Evolutionary conservation across 2,797 vertebrate genomes (phyloP), one percentile per base, ranked within the genome.

Genomic region (Platyrinchus mystaceus): DNA sequence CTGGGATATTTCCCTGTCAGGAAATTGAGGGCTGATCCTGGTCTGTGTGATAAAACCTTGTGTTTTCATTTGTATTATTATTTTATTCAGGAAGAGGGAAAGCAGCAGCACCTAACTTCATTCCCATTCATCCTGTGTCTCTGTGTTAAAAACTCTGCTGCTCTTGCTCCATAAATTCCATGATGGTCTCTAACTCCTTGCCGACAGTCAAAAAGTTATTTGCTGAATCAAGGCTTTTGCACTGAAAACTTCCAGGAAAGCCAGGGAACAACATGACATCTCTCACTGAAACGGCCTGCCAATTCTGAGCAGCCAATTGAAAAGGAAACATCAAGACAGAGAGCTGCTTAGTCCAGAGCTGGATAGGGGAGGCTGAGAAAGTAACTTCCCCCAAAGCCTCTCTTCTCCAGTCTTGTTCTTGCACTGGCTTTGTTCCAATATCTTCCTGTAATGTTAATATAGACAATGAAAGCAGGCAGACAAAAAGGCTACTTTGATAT

Each of bases 211-310:
- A 49, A 53, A 95, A 76, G 23, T 92, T 93, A 84, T 64, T 41
- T 93, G 93, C 76, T 95, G 91, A 91, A 91, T 93, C 85, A 93
- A 91, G 67, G 37, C 30, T 96, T 96, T 87, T 91, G 63, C 46
- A 58, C 27, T 68, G 49, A n/a, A 53, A 93, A 79, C 22, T 94
- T 85, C 43, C 36, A 69, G 76, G 59, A 82, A 93, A 79, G 28
- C 3, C 30, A 52, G 14, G 32, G 41, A 81, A 37, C 27, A 68
- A 56, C 26, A 28, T 23, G 28, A 56, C 37, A 56, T 87, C n/a
- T 67, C 74, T 93, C 68, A 49, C 64, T 70, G 71, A 87, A 95
- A 85, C 60, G n/a, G 37, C n/a, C 73, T 94, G 68, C n/a, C 71
- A 70, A 18, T 62, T 84, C 60, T 36, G n/a, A 87, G 68, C 71